Base-by-base conservation (phyloP, 2,113 vertebrate species). In the Ctenomys sociabilis region DNA sequence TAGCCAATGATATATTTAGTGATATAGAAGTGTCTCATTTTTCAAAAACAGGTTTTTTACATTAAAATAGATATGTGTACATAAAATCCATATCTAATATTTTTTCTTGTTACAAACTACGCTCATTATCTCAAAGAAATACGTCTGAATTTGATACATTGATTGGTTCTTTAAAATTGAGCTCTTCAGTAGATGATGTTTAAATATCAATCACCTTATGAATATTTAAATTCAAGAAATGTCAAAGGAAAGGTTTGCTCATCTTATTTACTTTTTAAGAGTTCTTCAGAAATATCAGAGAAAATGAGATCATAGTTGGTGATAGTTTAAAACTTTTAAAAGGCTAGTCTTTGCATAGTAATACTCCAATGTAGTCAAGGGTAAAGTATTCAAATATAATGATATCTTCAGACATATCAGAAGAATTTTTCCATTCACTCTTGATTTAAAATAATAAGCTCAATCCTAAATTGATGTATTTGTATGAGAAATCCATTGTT, bases 171-270 rank as follows among this genome's bases (percentile, higher is more conserved):
- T 94, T 97, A 94, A 97, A 97, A 97, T 97, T 95, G 95, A 95
- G 92, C 95, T 96, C 97, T 97, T 97, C 96, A 97, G 94, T 85
- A 97, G 85, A 96, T 95, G 96, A 89, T 92, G 35, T 93, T 97
- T 97, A 98, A 98, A 97, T 97, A 98, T 96, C 97, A 98, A 95
- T 96, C 87, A 72, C 82, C 85, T 97, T 94, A 98, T 98, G 97
- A 97, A 98, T 98, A 98, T 97, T 98, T 97, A 97, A 96, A 96
- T 95, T 92, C 16, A 95, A 97, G 91, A 97, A 98, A 98, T 98
- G 97, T 98, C 97, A 98, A 95, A 96, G 96, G 83, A 96, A 98
- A 97, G 54, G 3, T 85, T 97, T 96, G 28, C 70, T 95, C 85
- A 93, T 97, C 95, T 96, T 97, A 94, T 95, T 97, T 97, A 94